phyloP scores from a whole-genome alignment of 2,797 vertebrate species.

The Cyprinodon diabolis region DNA sequence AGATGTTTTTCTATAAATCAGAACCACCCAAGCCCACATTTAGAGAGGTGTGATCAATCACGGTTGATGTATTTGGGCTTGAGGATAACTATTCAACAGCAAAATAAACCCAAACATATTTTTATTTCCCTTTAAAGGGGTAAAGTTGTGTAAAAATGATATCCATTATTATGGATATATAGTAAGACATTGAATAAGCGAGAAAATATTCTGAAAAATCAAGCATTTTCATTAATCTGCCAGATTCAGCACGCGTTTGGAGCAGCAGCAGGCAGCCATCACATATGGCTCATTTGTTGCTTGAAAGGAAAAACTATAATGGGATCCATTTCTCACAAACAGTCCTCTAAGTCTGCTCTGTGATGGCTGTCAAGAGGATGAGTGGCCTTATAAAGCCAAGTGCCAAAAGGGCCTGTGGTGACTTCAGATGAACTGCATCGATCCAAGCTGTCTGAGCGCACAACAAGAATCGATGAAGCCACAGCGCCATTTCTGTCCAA shows the following conservation, averaged over 20 bases:
- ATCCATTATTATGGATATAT: background rate
- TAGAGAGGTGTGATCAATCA: background rate
- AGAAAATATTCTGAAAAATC: background rate
- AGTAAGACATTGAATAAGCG: background rate
- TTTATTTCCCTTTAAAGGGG: background rate
- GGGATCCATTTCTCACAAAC: conserved; percentile 58
- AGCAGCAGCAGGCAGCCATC: conserved; percentile 2
- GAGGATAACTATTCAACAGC: background rate
- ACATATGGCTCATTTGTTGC: conserved; percentile 11
- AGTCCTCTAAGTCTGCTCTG: conserved; percentile 46
- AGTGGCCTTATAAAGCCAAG: conserved; percentile 73
- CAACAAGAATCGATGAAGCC: conserved; percentile 56
- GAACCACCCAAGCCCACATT: background rate
- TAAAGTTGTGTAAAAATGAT: background rate
- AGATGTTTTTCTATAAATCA: background rate
- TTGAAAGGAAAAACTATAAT: conserved; percentile 41
- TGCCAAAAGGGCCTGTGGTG: conserved; percentile 62
- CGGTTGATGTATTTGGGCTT: background rate
- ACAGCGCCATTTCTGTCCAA: conserved; percentile 47
- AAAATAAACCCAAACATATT: background rate
- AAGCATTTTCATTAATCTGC: background rate
- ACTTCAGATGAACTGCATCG: conserved; percentile 68
- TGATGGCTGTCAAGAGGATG: conserved; percentile 69
- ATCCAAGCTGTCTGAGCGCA: conserved; percentile 61
- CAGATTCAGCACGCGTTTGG: conserved; percentile 1